These are phyloP conservation scores for Dendrocincla tyrannina DNA, from an alignment of 2,797 vertebrate genomes.

Conservation along the genomic window DNA sequence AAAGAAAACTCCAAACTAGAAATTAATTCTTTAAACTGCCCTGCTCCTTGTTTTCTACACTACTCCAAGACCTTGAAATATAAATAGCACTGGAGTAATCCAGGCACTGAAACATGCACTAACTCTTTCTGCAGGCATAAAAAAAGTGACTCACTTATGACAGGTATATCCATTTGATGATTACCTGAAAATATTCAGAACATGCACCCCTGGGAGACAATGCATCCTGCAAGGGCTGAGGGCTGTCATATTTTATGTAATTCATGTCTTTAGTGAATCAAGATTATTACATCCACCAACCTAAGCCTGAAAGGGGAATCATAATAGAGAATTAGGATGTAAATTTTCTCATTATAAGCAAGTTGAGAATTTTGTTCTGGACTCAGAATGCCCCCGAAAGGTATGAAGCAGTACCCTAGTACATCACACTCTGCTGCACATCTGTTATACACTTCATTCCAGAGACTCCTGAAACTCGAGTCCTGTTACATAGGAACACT, in stretches of 20 bases:
- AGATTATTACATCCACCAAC: neutral
- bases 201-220: neutral
- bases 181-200: constrained; percentile 23
- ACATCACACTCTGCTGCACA: neutral
- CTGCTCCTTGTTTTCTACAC: neutral
- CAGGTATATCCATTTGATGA: constrained; percentile 19
- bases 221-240: neutral
- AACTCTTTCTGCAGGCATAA: constrained; percentile 5
- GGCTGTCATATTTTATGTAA: constrained; percentile 18
- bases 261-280: neutral
- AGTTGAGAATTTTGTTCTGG: neutral
- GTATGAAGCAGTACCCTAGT: neutral
- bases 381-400: neutral
- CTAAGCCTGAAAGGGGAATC: neutral
- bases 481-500: neutral
- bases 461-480: neutral
- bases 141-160: neutral
- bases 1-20: neutral
- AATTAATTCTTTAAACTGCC: neutral
- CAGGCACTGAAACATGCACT: neutral
- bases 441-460: neutral
- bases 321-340: neutral
- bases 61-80: neutral
- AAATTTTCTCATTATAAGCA: neutral
- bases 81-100: neutral